Conservation (phyloP, 1,140 invertebrate genomes). For the Drosophila nigromelanica region DNA sequence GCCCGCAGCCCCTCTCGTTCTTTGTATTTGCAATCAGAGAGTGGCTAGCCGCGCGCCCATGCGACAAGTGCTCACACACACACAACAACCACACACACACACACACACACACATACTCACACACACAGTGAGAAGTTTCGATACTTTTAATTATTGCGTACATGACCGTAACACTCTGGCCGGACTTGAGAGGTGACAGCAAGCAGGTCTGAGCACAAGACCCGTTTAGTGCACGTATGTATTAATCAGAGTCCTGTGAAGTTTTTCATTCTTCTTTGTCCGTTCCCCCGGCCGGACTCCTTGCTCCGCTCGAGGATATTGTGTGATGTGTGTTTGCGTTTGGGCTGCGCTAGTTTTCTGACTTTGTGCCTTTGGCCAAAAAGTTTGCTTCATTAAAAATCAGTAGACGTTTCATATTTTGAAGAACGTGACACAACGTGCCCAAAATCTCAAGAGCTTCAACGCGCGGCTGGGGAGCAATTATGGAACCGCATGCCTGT, state of each 20-base stretch:
- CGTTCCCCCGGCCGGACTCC: background rate
- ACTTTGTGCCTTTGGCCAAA: slow-evolving; percentile 43
- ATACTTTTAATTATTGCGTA: slow-evolving; percentile 83
- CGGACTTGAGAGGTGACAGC: slow-evolving; percentile 66
- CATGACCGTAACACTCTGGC: slow-evolving; percentile 78
- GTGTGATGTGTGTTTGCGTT: slow-evolving; percentile 12
- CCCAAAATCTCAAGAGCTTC: slow-evolving; percentile 23
- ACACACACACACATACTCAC: slow-evolving; percentile 12
- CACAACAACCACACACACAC: slow-evolving; percentile 18
- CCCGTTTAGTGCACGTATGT: slow-evolving; percentile 73
- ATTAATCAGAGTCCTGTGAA: slow-evolving; percentile 72
- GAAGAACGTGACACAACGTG: slow-evolving; percentile 80
- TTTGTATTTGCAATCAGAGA: slow-evolving; percentile 76
- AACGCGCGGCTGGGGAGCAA: slow-evolving; percentile 33
- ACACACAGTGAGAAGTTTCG: slow-evolving; percentile 63
- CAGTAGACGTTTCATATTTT: slow-evolving; percentile 82
- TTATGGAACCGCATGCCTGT: slow-evolving; percentile 48
- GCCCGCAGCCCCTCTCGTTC: slow-evolving; percentile 2
- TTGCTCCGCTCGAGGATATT: background rate
- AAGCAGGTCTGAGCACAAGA: slow-evolving; percentile 13
- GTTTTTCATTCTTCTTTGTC: slow-evolving; percentile 50
- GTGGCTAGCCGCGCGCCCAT: slow-evolving; percentile 63
- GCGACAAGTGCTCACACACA: slow-evolving; percentile 70
- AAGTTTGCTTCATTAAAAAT: slow-evolving; percentile 82
- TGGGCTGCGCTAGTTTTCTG: slow-evolving; percentile 42